Percentiles rank a stretch among this genome's conserved stretches.
These are phyloP conservation scores for Gorsachius goisagi DNA, from an alignment of 2,113 vertebrate genomes.

Conservation along the genomic window DNA sequence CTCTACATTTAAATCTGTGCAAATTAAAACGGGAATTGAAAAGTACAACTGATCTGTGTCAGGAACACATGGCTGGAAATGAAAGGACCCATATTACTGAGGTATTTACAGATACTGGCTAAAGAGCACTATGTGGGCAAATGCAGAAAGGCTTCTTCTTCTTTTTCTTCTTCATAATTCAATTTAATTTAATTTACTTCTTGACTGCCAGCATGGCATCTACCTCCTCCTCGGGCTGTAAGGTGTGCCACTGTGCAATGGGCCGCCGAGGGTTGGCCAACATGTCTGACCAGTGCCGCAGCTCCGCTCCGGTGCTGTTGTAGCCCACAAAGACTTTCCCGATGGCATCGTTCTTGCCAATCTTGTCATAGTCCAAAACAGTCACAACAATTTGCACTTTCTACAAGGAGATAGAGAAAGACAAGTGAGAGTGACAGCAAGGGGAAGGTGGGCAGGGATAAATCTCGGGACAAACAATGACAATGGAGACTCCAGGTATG, in stretches of 20 bases:
- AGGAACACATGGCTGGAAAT: constrained; percentile 80
- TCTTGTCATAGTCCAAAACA: constrained; percentile 99
- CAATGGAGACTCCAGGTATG: background rate
- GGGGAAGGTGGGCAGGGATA: background rate
- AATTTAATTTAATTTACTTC: constrained; percentile 85
- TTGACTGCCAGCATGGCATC: constrained; percentile 94
- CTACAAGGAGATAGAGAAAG: constrained; percentile 71
- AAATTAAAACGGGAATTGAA: constrained; percentile 77
- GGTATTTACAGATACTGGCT: constrained; percentile 99
- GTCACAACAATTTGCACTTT: constrained; percentile 99
- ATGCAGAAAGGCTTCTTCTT: constrained; percentile 82
- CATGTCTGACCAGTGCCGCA: constrained; percentile 99
- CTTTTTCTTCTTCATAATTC: constrained; percentile 34
- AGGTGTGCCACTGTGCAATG: constrained; percentile 98
- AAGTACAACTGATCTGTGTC: constrained; percentile 77
- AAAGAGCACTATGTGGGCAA: constrained; percentile 94
- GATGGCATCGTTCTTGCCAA: constrained; percentile 99
- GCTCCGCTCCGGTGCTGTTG: constrained; percentile 95
- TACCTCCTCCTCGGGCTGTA: constrained; percentile 95
- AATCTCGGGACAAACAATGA: background rate
- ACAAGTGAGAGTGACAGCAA: background rate
- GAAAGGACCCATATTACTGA: constrained; percentile 96
- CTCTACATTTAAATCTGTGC: constrained; percentile 81
- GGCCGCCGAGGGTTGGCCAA: constrained; percentile 97
- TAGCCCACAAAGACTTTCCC: constrained; percentile 99